Base-by-base conservation (phyloP, 37 sponge, comb jelly and placozoan species). In the Halichondria panicea region DNA sequence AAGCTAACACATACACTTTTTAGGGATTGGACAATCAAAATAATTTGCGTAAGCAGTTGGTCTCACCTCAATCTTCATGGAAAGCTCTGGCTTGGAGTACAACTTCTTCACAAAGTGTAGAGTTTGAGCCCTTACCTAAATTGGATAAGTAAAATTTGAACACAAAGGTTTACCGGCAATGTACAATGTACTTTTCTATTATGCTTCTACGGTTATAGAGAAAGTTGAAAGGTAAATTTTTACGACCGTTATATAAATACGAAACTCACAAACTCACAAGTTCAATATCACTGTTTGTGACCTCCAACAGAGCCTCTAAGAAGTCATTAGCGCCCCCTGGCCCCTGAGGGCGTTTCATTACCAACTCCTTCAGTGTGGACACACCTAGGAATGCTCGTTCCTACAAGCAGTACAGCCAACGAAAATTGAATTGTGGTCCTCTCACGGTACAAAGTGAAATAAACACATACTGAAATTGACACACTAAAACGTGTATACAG, bases 381-480 rank as follows among this genome's bases (percentile, higher is more conserved):
- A 99, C 42, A 52, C 99, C 99, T 11, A 98, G 77, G 28, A 92
- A 84, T 32, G 88, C 89, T 56, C 87, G 71, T 38, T 90, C 97
- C 99, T 90, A 71, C 15, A n/a, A 25, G 9, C 32, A 54, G 63
- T 24, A 28, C 27, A 56, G 57, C 27, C 3, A 9, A 9, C 27
- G 12, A 28, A 12, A 28, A 4, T 3, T 63, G 32, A 37, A 63
- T 18, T 34, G 34, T 63, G 11, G 7, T 2, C 19, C 63, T 13
- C 18, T 4, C n/a, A 4, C 13, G 12, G 57, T 56, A 12, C 13
- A 56, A 9, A 12, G 27, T 48, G 52, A 48, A 48, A 48, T 15
- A 18, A 18, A 11, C 52, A 15, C 15, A 48, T 48, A 15, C 11
- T 48, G 15, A 48, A 48, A 18, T 48, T 48, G 15, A 15, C 15